These are phyloP conservation scores for Zingel zingel DNA, from an alignment of 2,113 vertebrate genomes.

Conservation along the genomic window DNA sequence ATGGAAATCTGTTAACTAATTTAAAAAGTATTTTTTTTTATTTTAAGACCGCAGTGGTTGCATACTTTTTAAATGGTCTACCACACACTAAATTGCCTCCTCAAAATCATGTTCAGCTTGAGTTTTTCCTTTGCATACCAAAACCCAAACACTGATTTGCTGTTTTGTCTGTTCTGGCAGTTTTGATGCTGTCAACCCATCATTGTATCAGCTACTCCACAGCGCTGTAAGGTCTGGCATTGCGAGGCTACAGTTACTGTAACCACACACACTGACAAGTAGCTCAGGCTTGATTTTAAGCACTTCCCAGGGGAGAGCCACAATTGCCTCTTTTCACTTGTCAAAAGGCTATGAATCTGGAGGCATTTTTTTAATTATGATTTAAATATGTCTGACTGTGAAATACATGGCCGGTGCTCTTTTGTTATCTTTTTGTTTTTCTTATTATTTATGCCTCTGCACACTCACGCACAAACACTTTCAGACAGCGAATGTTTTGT, in stretches of 20 bases:
- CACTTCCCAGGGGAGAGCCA: slow-evolving; percentile 25
- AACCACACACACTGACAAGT: slow-evolving; percentile 27
- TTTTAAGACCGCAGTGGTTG: neutral
- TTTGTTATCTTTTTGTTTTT: neutral
- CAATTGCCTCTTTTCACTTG: slow-evolving; percentile 26
- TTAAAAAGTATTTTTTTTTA: neutral
- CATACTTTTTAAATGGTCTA: slow-evolving; percentile 19
- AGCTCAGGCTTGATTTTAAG: slow-evolving; percentile 38
- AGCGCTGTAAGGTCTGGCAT: too few species aligned
- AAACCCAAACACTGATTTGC: slow-evolving; percentile 8
- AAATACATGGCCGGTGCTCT: neutral
- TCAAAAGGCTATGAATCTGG: slow-evolving; percentile 6
- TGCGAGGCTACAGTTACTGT: slow-evolving; percentile 3
- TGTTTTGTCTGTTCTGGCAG: slow-evolving; percentile 22
- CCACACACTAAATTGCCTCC: neutral
- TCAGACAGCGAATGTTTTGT: neutral
- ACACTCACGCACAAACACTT: neutral
- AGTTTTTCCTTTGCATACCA: slow-evolving; percentile 4
- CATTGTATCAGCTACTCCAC: slow-evolving; percentile 15
- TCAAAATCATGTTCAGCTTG: slow-evolving; percentile 12
- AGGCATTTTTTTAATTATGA: slow-evolving; percentile 4
- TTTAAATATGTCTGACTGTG: neutral
- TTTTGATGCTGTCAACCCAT: slow-evolving; percentile 29
- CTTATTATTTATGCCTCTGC: neutral
- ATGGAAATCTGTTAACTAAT: neutral